Evolutionary conservation across 1,140 invertebrate species (phyloP).

Genomic region (Zaprionus capensis): DNA sequence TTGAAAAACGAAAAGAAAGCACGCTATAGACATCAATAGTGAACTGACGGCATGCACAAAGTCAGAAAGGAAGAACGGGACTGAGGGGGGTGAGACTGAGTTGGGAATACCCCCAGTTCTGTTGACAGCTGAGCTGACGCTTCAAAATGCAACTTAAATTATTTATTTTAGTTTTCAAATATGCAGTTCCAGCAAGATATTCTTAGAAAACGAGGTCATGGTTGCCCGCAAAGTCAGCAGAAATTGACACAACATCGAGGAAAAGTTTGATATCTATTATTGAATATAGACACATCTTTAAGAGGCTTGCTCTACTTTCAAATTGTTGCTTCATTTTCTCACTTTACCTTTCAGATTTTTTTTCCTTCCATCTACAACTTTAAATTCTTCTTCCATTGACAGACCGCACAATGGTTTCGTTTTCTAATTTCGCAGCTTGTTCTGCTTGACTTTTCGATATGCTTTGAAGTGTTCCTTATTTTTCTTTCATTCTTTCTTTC

Average conservation of each 20-base stretch:
- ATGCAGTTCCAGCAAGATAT: background rate
- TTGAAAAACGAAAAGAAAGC: conserved; percentile 6
- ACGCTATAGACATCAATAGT: conserved; percentile 5
- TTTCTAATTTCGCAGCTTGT: conserved; percentile 31
- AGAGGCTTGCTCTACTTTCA: background rate
- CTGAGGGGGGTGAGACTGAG: background rate
- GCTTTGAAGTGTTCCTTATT: conserved; percentile 11
- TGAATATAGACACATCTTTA: background rate
- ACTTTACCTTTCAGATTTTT: background rate
- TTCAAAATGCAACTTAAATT: conserved; percentile 15
- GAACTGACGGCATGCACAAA: conserved; percentile 34
- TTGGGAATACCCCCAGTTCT: background rate
- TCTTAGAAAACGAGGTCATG: background rate
- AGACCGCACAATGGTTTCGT: conserved; percentile 6
- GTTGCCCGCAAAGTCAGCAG: background rate
- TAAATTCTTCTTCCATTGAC: background rate
- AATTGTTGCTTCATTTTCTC: background rate
- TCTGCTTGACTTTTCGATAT: conserved; percentile 6
- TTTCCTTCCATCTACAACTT: background rate
- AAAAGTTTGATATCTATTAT: background rate
- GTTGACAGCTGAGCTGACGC: conserved; percentile 24
- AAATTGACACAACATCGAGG: background rate
- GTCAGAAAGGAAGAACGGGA: background rate
- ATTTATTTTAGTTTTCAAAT: background rate
- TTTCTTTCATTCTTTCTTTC: background rate